Conservation (phyloP, 2,113 vertebrate genomes). For the Xiphophorus maculatus region DNA sequence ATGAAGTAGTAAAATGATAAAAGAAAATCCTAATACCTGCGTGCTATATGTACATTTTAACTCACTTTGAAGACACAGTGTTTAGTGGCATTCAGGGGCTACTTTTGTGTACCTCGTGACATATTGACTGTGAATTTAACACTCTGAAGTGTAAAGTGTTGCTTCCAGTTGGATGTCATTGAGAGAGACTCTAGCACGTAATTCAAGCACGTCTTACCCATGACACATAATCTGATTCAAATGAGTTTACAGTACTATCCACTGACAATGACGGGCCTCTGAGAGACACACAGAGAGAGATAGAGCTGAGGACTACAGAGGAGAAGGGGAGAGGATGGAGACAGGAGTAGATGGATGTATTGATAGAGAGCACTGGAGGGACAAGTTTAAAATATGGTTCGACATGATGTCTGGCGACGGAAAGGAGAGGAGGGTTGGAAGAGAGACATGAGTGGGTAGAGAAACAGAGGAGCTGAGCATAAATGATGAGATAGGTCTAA, state of each 20-base stretch:
- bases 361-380: conserved; percentile 56
- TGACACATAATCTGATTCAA: conserved; percentile 54
- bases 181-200: conserved; percentile 34
- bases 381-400: conserved; percentile 66
- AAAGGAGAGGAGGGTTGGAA: conserved; percentile 37
- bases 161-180: conserved; percentile 16
- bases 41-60: background rate
- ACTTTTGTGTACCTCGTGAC: background rate
- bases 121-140: background rate
- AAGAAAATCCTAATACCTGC: conserved; percentile 21
- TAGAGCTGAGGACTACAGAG: conserved; percentile 14
- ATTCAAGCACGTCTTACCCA: conserved; percentile 31
- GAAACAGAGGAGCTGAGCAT: conserved; percentile 41
- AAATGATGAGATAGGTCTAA: conserved; percentile 64
- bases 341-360: conserved; percentile 58
- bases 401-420: conserved; percentile 58
- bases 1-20: conserved; percentile 5
- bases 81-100: background rate
- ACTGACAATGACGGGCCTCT: conserved; percentile 52
- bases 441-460: conserved; percentile 30
- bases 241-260: conserved; percentile 40
- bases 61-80: background rate
- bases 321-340: conserved; percentile 27
- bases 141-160: conserved; percentile 3
- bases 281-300: conserved; percentile 36